phyloP scores from a whole-genome alignment of 2,797 vertebrate genomes.

The Micropoecilia bifurca region DNA sequence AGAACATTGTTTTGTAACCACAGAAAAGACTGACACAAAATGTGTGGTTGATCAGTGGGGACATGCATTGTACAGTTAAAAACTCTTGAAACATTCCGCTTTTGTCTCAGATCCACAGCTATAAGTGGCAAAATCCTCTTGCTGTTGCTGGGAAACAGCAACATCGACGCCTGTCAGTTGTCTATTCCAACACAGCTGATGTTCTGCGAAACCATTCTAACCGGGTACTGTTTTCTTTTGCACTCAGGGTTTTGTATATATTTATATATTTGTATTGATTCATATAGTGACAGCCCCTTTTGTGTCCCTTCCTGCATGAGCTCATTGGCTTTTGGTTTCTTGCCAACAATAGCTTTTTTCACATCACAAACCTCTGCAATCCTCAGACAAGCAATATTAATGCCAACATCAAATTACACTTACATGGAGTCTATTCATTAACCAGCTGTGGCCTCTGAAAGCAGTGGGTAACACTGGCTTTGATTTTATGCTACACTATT shows the following conservation, averaged over 20 bases:
- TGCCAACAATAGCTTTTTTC: background rate
- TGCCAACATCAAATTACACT: background rate
- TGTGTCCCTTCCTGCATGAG: background rate
- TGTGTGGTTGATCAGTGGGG: background rate
- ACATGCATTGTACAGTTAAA: constrained; percentile 2
- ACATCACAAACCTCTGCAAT: background rate
- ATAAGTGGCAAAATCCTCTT: constrained; percentile 19
- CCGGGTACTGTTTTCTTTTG: background rate
- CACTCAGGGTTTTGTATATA: background rate
- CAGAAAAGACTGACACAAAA: background rate
- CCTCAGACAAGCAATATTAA: background rate
- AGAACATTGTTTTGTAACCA: background rate
- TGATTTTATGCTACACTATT: background rate
- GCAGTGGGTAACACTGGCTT: background rate
- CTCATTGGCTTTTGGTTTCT: background rate
- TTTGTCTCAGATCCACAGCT: constrained; percentile 34
- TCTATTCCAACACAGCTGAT: constrained; percentile 4
- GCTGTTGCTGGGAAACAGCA: constrained; percentile 58
- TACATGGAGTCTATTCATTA: background rate
- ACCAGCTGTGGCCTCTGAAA: background rate
- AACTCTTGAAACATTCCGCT: constrained; percentile 11
- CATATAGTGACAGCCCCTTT: background rate
- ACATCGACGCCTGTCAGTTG: constrained; percentile 48
- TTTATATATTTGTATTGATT: too few relatives aligned
- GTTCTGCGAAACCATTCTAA: background rate